Percentiles rank a stretch among this genome's conserved stretches.
Conservation (phyloP, 2,113 vertebrate genomes). For the Neoarius graeffei region DNA sequence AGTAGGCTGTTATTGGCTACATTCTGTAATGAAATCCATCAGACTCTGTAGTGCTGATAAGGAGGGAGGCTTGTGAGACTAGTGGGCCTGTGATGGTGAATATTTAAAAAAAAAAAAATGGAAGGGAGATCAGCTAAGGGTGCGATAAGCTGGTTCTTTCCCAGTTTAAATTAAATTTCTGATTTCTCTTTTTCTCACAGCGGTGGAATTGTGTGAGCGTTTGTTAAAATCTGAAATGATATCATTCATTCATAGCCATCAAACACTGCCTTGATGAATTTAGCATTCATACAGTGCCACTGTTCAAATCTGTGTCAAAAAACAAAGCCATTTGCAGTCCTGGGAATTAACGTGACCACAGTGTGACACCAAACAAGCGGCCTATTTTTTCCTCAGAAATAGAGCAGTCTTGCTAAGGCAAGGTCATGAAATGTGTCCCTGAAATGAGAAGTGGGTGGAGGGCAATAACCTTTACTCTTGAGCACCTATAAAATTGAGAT, state of each 20-base stretch:
- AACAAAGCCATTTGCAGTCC: slow-evolving; percentile 68
- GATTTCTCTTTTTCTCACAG: slow-evolving; percentile 24
- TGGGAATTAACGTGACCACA: slow-evolving; percentile 47
- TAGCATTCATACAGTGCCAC: slow-evolving; percentile 65
- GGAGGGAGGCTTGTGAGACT: background rate
- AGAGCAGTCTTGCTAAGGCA: slow-evolving; percentile 43
- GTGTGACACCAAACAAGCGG: slow-evolving; percentile 62
- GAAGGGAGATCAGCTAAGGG: background rate
- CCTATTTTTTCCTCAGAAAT: slow-evolving; percentile 58
- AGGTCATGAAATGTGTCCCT: slow-evolving; percentile 55
- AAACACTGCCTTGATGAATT: slow-evolving; percentile 67
- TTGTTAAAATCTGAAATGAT: slow-evolving; percentile 30
- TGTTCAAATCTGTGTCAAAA: slow-evolving; percentile 65
- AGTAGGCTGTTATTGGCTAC: background rate
- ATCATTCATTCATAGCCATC: slow-evolving; percentile 47
- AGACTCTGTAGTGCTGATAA: background rate
- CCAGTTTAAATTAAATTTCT: background rate
- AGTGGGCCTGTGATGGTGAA: background rate
- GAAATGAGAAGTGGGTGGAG: background rate
- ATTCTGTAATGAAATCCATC: background rate
- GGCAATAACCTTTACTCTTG: background rate
- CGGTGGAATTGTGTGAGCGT: slow-evolving; percentile 1
- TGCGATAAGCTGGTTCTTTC: background rate
- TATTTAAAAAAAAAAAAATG: too few species aligned
- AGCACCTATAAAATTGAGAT: background rate